Evolutionary conservation across 2,797 vertebrate species (phyloP), one percentile per base, ranked within the genome.

Genomic region (Glossophaga mutica): DNA sequence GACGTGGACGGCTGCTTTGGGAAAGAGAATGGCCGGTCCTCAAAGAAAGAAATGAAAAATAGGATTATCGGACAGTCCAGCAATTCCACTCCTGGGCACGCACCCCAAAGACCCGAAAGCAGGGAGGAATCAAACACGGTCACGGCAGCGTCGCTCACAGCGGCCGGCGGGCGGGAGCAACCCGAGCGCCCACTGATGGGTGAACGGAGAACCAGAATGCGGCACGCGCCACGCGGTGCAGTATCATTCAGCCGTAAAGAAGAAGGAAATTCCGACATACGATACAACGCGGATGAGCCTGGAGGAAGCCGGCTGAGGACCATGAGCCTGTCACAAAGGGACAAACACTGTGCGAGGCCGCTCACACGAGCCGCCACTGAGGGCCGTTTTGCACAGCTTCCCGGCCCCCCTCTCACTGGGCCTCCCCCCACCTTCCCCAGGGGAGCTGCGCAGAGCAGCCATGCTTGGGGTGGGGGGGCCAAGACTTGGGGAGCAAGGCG

Each of bases 341-440:
- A 84, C 26, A 55, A n/a, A 67, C 0, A 4, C 46, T 26, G 32
- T 18, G 1, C 4, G 44, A 44, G 18, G 73, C n/a, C 70, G 62
- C 4, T 7, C 8, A 42, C 10, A 14, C 0, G 42, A 70, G 67
- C 29, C 0, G 46, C 29, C 0, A 3, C 48, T 37, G 26, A 6
- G 46, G 26, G 14, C 0, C 14, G 22, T 5, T 12, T n/a, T 87
- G 65, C 12, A n/a, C 37, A 48, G 62, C 15, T 18, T 16, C 32
- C 14, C 14, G 42, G 62, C 55, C 76, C 19, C 71, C 29, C 5
- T 34, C 62, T 34, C 62, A 16, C 0, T 1, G 18, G 2, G 34
- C 12, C 37, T 48, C 29, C 3, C 2, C 10, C 34, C 19, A 55
- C 59, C 32, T 57, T 52, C 21, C 14, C 8, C 2, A 46, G 55